These are phyloP conservation scores for Euwallacea similis DNA, from an alignment of 1,140 invertebrate genomes.

Conservation along the genomic window DNA sequence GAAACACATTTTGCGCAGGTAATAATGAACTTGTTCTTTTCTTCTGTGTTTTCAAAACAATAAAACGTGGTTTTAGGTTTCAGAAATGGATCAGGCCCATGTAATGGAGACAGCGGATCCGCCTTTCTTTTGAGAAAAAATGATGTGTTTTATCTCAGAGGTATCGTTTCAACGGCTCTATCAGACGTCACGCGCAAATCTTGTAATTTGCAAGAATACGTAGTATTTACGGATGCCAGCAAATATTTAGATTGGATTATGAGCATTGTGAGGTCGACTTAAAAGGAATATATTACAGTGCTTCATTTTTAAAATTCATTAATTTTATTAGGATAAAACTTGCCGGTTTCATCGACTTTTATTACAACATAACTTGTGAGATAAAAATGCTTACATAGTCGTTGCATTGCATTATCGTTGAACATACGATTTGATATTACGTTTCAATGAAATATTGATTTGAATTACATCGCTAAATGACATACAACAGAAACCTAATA, in stretches of 20 bases:
- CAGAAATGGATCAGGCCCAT: slow-evolving; percentile 47
- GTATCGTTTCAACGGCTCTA: slow-evolving; percentile 58
- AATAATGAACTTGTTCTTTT: slow-evolving; percentile 6
- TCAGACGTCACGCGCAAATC: slow-evolving; percentile 41
- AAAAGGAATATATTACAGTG: no score
- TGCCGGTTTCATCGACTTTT: no score
- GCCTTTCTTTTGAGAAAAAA: slow-evolving; percentile 47
- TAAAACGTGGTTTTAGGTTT: slow-evolving; percentile 42
- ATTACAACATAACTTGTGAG: no score
- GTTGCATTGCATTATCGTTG: no score
- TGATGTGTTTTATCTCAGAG: slow-evolving; percentile 56
- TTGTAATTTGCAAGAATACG: slow-evolving; percentile 58
- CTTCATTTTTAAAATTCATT: no score
- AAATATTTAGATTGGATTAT: slow-evolving; percentile 56
- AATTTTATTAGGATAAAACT: no score
- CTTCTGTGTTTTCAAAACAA: not conserved
- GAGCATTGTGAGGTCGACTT: not conserved
- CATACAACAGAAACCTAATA: no score
- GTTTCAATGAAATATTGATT: no score
- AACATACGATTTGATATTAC: no score
- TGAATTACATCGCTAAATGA: no score
- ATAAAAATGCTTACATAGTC: no score
- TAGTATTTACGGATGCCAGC: slow-evolving; percentile 59
- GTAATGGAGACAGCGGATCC: slow-evolving; percentile 51
- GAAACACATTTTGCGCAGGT: slow-evolving; percentile 64